Percentiles rank a stretch among this genome's conserved stretches.
phyloP scores from a whole-genome alignment of 2,113 vertebrate genomes.

The Salminus brasiliensis region DNA sequence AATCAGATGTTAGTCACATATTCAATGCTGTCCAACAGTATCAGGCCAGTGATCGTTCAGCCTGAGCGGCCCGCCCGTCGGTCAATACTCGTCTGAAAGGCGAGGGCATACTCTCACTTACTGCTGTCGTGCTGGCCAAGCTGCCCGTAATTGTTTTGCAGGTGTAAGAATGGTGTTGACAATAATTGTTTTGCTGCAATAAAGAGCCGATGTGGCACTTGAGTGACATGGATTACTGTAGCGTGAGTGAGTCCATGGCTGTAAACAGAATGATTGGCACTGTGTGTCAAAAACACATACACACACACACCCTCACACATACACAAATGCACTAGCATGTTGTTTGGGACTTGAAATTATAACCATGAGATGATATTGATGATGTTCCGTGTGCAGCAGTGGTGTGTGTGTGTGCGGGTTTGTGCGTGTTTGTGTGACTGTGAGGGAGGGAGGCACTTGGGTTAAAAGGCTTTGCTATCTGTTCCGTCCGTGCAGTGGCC shows the following conservation, averaged over 20 bases:
- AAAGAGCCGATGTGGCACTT: not conserved
- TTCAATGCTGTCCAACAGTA: constrained; percentile 20
- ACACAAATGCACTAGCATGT: not conserved
- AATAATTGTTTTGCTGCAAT: not conserved
- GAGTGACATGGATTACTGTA: not conserved
- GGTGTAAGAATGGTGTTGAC: constrained; percentile 1
- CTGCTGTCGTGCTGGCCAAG: not conserved
- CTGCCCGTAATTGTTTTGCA: not conserved
- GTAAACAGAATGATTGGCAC: constrained; percentile 2
- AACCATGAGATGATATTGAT: not conserved
- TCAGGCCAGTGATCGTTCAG: constrained; percentile 12
- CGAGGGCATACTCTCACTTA: not conserved
- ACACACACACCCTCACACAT: constrained; percentile 1
- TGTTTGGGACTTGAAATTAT: not conserved
- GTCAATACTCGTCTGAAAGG: not conserved
- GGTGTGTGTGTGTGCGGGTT: not conserved
- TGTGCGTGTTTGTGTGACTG: not conserved
- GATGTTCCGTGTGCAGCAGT: not conserved
- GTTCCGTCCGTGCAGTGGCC: constrained; percentile 37
- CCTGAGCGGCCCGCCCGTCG: not conserved
- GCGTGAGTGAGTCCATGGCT: not conserved
- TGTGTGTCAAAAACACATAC: not conserved
- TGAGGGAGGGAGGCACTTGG: not conserved
- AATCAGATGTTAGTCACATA: constrained; percentile 34
- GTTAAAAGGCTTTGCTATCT: constrained; percentile 50